These are phyloP conservation scores for Channallabes apus DNA, from an alignment of 2,797 vertebrate species.

Conservation along the genomic window DNA sequence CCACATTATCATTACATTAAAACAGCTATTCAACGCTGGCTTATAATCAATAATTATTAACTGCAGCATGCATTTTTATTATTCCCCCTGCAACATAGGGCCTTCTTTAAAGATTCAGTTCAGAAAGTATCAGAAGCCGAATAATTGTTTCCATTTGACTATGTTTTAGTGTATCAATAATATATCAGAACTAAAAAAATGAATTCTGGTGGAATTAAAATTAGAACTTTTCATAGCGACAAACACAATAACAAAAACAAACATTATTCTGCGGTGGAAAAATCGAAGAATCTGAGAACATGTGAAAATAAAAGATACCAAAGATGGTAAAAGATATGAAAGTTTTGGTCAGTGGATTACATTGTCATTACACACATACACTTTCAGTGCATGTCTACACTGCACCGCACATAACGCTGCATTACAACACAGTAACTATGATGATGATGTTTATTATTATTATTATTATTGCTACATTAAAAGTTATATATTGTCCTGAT, in stretches of 20 bases:
- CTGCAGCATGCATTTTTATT: conserved; percentile 2
- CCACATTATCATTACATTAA: conserved; percentile 63
- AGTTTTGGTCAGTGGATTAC: not conserved
- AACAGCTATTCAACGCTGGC: conserved; percentile 56
- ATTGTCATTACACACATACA: not conserved
- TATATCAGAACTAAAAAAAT: not conserved
- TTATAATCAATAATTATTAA: conserved; percentile 51
- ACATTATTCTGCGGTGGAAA: not conserved
- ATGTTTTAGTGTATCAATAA: not conserved
- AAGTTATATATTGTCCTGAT: not conserved
- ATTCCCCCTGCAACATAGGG: not conserved
- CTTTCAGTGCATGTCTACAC: not conserved
- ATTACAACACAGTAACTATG: too few species aligned
- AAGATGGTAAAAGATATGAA: too few species aligned
- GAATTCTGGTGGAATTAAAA: not conserved
- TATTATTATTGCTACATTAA: not conserved
- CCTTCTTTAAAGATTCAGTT: not conserved
- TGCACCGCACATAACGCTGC: not conserved
- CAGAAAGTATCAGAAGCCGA: not conserved
- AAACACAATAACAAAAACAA: not conserved
- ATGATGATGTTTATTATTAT: not conserved
- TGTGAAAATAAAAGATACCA: not conserved
- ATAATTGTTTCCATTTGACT: conserved; percentile 5
- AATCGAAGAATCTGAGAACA: not conserved
- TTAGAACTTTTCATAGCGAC: not conserved